Evolutionary conservation across 2,888 invertebrate genomes (phyloP), one percentile per base, ranked within the genome.

Genomic region (Lagria hirta): DNA sequence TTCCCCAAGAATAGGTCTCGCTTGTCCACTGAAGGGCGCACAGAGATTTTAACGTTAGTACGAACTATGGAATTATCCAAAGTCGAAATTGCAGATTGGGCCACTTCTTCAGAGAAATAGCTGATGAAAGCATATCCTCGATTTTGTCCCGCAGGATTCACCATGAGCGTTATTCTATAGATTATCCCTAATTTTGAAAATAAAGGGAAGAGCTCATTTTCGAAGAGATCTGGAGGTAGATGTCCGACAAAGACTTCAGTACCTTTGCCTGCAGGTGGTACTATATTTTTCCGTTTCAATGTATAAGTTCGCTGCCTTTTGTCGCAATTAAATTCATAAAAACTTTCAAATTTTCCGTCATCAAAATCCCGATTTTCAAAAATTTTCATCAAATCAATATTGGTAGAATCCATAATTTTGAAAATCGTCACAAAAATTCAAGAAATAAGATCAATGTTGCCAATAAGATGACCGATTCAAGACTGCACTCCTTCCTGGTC

Each of bases 121-220:
- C 81, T 81, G 0, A 86, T 84, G 67, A 90, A 92, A 1, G 83
- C 87, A 64, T 83, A 92, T 0, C 91, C 91, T 1, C 91, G 73
- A 56, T 86, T 89, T 0, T 78, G 77, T 0, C 88, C 87, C 0
- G 80, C 81, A 61, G 84, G 86, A 57, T 86, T 84, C 78, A 90
- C 83, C 89, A 90, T 89, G 3, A 91, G 69, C 0, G 91, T 74
- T 57, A 90, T 69, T 60, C 86, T 83, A 65, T 86, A 83, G 23
- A 91, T 78, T 15, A 72, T 75, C 0, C 88, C 89, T 2, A 79
- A 70, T 17, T 58, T 72, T 1, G 78, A 71, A 52, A 90, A 82
- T 0, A 88, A 60, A 0, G 88, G 88, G 13, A 86, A 79, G 13
- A 90, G 70, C 52, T 82, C 87, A 54, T 87, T 84, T 68, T 90